A percentile compares a stretch with the other conserved stretches of the same genome.
Conservation (phyloP, 2,797 vertebrate species). For the Platyrinchus mystaceus region DNA sequence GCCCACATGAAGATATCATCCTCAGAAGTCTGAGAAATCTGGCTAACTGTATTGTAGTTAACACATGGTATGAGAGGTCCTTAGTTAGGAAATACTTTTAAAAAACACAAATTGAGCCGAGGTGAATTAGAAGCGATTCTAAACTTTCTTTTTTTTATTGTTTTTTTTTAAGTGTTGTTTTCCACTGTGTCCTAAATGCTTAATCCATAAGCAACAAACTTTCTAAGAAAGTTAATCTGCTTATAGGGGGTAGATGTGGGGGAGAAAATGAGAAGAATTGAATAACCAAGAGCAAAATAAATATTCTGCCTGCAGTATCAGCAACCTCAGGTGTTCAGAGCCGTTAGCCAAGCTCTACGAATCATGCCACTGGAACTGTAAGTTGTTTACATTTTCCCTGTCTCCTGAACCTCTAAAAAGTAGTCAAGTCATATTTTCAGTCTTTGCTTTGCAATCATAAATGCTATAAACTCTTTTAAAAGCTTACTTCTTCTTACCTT, state of each 20-base stretch:
- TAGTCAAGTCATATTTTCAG: background rate
- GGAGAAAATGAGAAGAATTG: background rate
- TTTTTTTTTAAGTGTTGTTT: background rate
- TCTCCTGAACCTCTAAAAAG: background rate
- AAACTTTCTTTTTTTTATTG: background rate
- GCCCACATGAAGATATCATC: background rate
- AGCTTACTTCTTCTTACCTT: background rate
- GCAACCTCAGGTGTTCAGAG: background rate
- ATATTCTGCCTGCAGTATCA: background rate
- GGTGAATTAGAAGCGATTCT: background rate
- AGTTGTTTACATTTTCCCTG: background rate
- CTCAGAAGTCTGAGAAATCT: background rate
- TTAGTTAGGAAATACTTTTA: background rate
- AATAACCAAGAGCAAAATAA: background rate
- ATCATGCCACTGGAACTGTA: background rate
- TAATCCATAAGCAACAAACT: background rate
- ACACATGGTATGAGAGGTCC: background rate
- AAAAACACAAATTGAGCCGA: background rate
- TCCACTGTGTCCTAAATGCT: background rate
- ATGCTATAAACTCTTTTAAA: background rate
- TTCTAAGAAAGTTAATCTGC: background rate
- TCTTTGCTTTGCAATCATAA: background rate
- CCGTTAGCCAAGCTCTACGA: background rate
- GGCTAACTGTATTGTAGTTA: background rate
- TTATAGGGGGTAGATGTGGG: accelerated